Percentiles rank a stretch among this genome's conserved stretches.
Conservation (phyloP, 2,797 vertebrate species). For the Taenioides sp. region DNA sequence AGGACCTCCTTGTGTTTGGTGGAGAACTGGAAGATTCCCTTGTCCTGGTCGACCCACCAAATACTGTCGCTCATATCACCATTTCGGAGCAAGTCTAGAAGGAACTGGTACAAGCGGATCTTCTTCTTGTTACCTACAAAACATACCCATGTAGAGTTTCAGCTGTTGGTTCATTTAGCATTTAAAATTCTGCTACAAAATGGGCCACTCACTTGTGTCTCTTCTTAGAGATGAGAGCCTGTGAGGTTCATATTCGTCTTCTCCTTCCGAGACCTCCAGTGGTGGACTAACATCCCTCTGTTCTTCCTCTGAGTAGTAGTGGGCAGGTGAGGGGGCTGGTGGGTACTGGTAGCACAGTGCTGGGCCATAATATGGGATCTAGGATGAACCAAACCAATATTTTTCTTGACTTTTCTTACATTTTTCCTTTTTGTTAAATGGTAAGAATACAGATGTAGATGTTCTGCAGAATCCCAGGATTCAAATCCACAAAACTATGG, state of each 20-base stretch:
- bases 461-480: neutral
- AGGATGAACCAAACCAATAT: constrained; percentile 26
- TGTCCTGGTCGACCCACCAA: constrained; percentile 98
- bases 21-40: constrained; percentile 98
- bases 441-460: neutral
- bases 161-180: neutral
- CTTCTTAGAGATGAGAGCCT: constrained; percentile 79
- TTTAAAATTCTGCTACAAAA: neutral
- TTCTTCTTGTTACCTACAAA: constrained; percentile 91
- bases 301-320: constrained; percentile 90
- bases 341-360: constrained; percentile 80
- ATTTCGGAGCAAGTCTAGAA: constrained; percentile 89
- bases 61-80: constrained; percentile 97
- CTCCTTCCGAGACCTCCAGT: constrained; percentile 91
- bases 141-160: constrained; percentile 14
- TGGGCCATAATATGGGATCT: constrained; percentile 86
- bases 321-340: constrained; percentile 70
- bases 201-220: constrained; percentile 80
- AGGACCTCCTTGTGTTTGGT: constrained; percentile 96
- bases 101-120: constrained; percentile 96
- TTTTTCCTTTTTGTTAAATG: neutral
- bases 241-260: constrained; percentile 79
- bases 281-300: constrained; percentile 80
- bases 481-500: neutral
- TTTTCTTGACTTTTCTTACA: neutral